Base-by-base conservation (phyloP, 2,888 invertebrate genomes). In the Metacarcinus magister region DNA sequence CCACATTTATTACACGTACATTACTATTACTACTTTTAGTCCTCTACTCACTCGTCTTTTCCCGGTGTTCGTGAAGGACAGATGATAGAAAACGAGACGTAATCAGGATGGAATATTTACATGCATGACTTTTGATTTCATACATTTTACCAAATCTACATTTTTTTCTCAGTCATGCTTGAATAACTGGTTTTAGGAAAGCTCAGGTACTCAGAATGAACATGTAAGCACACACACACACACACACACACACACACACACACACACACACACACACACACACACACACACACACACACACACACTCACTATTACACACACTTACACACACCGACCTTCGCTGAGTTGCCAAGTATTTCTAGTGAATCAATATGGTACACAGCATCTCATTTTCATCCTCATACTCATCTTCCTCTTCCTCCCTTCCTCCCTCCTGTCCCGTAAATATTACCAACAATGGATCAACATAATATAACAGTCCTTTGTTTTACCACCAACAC, bases 231-330 rank as follows among this genome's bases (percentile, higher is more conserved):
- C 82, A 87, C 82, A 87, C 82, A 87, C 82, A 87, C 82, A 87
- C 87, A 87, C 87, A 87, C 87, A 32, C 39, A 92, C n/a, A 28
- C n/a, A 46, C 28, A 92, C 54, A 91, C 91, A 91, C 39, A 91
- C 91, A 91, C 91, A 91, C n/a, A 91, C 91, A 91, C 91, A 91
- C 39, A 91, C 91, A 91, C 91, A 91, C 39, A 91, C 91, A 32
- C 32, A 23, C 10, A 91, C 91, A 32, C 87, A 87, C 87, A 39
- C 87, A 16, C 39, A 87, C 16, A 32, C 32, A 87, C 19, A 87
- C 87, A 32, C 32, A 67, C 67, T 4, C 67, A 67, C 67, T 54
- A 13, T 54, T 54, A 67, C 67, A 23, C 67, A 67, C 67, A 67
- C 67, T 23, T 5, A 90, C 19, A 28, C 13, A 46, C 28, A 44